Conservation (phyloP, 2,113 vertebrate species). For the Erpornis zantholeuca region DNA sequence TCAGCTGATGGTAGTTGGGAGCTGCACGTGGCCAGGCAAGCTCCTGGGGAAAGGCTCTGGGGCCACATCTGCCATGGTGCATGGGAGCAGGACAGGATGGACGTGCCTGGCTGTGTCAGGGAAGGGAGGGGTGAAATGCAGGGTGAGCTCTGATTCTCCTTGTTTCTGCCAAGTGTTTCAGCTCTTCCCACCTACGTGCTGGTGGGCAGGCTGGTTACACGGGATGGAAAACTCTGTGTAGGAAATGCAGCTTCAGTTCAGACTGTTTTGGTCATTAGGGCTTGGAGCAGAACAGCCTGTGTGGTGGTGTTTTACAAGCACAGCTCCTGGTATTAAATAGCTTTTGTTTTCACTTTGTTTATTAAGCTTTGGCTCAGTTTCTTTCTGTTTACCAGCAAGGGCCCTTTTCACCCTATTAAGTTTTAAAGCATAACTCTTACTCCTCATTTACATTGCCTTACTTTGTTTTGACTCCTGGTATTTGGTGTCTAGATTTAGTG, state of each 20-base stretch:
- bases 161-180: not conserved
- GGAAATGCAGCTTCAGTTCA: not conserved
- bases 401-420: not conserved
- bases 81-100: rapidly evolving
- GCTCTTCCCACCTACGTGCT: not conserved
- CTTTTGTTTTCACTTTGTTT: not conserved
- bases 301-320: not conserved
- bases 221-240: not conserved
- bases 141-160: not conserved
- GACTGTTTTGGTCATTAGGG: not conserved
- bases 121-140: not conserved
- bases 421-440: not conserved
- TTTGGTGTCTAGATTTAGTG: not conserved
- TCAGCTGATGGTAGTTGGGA: rapidly evolving
- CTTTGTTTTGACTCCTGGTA: not conserved
- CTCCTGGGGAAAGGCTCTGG: not conserved
- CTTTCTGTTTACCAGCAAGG: not conserved
- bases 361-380: not conserved
- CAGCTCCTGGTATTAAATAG: not conserved
- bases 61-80: not conserved
- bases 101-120: not conserved
- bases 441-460: not conserved
- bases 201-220: not conserved
- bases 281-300: not conserved
- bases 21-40: rapidly evolving